Evolutionary conservation across 2,888 invertebrate species (phyloP).

Genomic region (Leucoptera coffeella): DNA sequence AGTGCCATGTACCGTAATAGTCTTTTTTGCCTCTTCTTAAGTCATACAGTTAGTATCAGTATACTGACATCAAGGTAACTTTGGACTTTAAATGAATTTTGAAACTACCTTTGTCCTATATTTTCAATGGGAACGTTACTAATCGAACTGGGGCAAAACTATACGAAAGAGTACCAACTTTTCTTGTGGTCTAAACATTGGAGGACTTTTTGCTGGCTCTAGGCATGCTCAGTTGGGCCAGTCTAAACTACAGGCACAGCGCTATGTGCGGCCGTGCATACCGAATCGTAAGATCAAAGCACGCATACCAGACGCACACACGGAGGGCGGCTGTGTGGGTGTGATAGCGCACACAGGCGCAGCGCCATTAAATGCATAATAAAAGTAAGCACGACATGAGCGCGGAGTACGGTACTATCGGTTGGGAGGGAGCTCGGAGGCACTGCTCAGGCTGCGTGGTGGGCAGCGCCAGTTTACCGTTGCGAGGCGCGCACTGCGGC

Average conservation of each 20-base stretch:
- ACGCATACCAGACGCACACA: conserved; percentile 34
- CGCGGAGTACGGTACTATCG: conserved; percentile 50
- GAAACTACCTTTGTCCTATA: too few species aligned
- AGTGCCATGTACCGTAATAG: too few species aligned
- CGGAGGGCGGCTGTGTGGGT: conserved; percentile 12
- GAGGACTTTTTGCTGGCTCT: too few species aligned
- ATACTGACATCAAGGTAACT: too few species aligned
- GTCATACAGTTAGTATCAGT: too few species aligned
- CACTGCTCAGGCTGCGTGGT: conserved; percentile 40
- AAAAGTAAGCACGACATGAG: conserved; percentile 46
- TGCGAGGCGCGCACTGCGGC: conserved; percentile 52
- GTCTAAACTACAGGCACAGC: conserved; percentile 39
- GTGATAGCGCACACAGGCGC: conserved; percentile 25
- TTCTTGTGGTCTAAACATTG: too few species aligned
- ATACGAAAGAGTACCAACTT: too few species aligned
- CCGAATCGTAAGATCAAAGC: conserved; percentile 53
- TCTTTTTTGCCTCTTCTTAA: too few species aligned
- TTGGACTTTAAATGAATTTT: too few species aligned
- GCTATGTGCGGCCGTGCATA: conserved; percentile 44
- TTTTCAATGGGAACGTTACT: too few species aligned
- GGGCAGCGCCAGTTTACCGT: conserved; percentile 50
- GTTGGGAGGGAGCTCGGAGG: conserved; percentile 48
- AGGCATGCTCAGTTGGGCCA: too few species aligned
- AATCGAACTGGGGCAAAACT: too few species aligned
- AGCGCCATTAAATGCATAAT: conserved; percentile 37